These are phyloP conservation scores for Cerastis rubricosa DNA, from an alignment of 2,888 invertebrate species.

Conservation along the genomic window DNA sequence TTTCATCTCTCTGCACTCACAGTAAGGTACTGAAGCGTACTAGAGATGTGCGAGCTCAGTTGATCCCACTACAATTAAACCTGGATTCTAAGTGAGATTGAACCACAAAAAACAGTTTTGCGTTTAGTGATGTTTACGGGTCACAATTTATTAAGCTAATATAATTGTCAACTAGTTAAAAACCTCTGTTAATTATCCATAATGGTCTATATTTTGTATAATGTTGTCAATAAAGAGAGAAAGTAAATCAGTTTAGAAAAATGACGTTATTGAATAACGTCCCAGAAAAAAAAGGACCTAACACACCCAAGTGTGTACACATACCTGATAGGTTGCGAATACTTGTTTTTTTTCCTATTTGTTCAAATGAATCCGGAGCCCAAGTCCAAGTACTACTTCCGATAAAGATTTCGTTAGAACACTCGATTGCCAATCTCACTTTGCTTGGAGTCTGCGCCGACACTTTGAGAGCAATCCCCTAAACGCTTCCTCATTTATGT, in stretches of 20 bases:
- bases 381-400: background rate
- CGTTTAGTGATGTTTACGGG: background rate
- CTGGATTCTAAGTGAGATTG: background rate
- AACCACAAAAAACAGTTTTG: background rate
- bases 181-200: too few relatives aligned
- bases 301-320: background rate
- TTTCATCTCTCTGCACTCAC: background rate
- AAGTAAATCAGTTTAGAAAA: background rate
- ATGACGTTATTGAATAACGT: background rate
- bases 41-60: conserved; percentile 2
- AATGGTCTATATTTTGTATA: background rate
- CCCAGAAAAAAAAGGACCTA: background rate
- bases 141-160: background rate
- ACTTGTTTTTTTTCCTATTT: background rate
- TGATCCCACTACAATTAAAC: background rate
- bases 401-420: background rate
- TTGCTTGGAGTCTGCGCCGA: background rate
- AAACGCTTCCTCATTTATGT: conserved; percentile 12
- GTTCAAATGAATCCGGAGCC: background rate
- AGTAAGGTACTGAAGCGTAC: background rate
- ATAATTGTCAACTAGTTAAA: background rate
- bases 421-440: conserved; percentile 29
- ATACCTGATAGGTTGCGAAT: background rate
- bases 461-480: conserved; percentile 17
- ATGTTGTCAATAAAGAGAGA: background rate